A percentile compares a stretch with the other conserved stretches of the same genome.
Conservation (phyloP, 2,797 vertebrate genomes). For the Melanotaenia boesemani region DNA sequence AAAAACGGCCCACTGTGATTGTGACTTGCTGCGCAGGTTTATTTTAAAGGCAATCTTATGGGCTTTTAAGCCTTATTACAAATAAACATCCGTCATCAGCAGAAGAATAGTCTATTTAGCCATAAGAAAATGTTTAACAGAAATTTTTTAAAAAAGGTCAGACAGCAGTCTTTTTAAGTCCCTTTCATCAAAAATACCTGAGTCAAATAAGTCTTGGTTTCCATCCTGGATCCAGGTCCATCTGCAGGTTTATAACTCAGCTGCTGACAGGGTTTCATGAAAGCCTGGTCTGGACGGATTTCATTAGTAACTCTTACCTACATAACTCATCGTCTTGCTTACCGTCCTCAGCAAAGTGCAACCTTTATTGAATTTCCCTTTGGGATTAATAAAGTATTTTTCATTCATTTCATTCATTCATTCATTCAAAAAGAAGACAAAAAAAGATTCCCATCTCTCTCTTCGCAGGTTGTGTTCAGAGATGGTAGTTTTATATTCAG, state of each 20-base stretch:
- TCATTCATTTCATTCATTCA: too few relatives aligned
- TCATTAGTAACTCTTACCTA: conserved; percentile 54
- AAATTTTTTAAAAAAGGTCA: conserved; percentile 26
- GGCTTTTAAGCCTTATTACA: not conserved
- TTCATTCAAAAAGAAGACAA: too few relatives aligned
- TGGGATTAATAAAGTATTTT: too few relatives aligned
- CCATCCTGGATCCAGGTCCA: conserved; percentile 22
- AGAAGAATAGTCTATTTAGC: not conserved
- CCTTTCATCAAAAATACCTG: too few relatives aligned
- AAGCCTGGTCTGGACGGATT: conserved; percentile 45
- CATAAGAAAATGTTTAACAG: conserved; percentile 6
- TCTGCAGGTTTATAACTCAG: conserved; percentile 38
- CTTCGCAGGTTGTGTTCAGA: too few relatives aligned
- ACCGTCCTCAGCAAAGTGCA: conserved; percentile 10
- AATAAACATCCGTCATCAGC: not conserved
- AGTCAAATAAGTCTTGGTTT: conserved; percentile 51
- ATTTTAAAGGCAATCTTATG: not conserved
- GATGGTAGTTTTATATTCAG: conserved; percentile 22
- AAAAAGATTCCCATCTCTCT: too few relatives aligned
- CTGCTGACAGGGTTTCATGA: conserved; percentile 33
- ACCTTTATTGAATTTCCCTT: too few relatives aligned
- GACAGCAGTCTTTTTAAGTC: too few relatives aligned
- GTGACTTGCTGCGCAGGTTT: not conserved
- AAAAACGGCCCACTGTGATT: not conserved
- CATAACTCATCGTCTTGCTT: conserved; percentile 44